A percentile compares a stretch with the other conserved stretches of the same genome.
These are phyloP conservation scores for Dipus sagitta DNA, from an alignment of 2,797 vertebrate species.

Conservation along the genomic window DNA sequence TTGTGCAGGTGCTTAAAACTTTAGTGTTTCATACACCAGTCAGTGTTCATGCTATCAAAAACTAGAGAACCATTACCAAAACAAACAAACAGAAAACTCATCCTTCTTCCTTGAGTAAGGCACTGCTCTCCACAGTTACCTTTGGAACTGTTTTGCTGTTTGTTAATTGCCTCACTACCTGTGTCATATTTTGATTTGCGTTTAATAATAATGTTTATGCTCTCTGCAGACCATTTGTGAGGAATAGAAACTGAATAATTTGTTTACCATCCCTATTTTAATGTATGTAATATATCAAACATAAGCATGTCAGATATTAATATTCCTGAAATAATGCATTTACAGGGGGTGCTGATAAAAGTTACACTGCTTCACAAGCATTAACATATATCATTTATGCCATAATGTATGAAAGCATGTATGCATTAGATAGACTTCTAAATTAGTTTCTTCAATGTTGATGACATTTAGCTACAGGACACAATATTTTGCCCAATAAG, in stretches of 20 bases:
- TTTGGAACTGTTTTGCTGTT: neutral
- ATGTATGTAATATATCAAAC: neutral
- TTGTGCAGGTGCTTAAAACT: neutral
- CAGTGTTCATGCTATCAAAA: neutral
- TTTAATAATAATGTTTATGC: neutral
- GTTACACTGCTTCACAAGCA: neutral
- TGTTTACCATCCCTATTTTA: neutral
- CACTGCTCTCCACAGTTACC: neutral
- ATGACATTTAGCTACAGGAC: neutral
- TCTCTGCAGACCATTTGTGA: neutral
- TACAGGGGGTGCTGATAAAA: neutral
- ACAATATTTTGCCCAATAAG: neutral
- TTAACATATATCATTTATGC: neutral
- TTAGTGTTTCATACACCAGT: neutral
- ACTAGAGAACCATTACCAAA: neutral
- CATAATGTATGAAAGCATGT: neutral
- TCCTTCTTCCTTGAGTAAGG: neutral
- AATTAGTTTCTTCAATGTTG: constrained; percentile 39
- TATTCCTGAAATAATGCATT: neutral
- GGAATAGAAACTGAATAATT: neutral
- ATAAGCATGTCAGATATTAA: neutral
- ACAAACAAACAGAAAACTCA: neutral
- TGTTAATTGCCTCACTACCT: neutral
- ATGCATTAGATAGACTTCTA: no score
- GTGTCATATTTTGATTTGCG: neutral